phyloP scores from a whole-genome alignment of 2,113 vertebrate genomes.

The Suncus etruscus region DNA sequence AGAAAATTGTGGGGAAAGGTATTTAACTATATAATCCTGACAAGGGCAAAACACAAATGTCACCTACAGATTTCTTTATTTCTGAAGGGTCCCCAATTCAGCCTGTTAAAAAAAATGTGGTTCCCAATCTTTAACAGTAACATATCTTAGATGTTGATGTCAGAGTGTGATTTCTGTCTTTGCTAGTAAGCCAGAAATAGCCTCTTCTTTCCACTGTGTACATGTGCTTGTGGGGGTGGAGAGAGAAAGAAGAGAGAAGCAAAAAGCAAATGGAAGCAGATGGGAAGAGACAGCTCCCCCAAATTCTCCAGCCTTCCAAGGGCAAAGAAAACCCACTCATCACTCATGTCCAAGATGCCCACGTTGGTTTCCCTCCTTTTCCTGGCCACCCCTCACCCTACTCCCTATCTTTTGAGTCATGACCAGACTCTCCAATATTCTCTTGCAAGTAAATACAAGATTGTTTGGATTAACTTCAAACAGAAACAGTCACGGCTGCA shows the following conservation, averaged over 20 bases:
- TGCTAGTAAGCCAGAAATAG: slow-evolving; percentile 70
- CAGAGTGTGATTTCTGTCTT: slow-evolving; percentile 70
- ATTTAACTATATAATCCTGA: slow-evolving; percentile 49
- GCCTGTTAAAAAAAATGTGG: slow-evolving; percentile 11
- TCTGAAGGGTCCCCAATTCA: slow-evolving; percentile 16
- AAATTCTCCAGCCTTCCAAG: neutral
- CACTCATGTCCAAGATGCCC: neutral
- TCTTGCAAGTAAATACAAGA: neutral
- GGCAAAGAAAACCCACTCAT: neutral
- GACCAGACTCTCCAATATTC: slow-evolving; percentile 23
- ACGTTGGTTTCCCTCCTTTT: neutral
- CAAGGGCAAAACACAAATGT: slow-evolving; percentile 9
- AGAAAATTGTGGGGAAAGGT: neutral
- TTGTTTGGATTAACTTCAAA: slow-evolving; percentile 44
- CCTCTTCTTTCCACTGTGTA: slow-evolving; percentile 35
- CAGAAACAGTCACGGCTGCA: neutral
- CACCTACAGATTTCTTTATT: neutral
- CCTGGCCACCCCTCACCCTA: neutral
- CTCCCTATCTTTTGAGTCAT: slow-evolving; percentile 11
- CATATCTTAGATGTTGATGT: slow-evolving; percentile 24
- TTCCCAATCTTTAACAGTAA: neutral
- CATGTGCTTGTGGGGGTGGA: slow-evolving; percentile 61
- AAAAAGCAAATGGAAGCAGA: slow-evolving; percentile 58
- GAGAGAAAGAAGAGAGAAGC: slow-evolving; percentile 37
- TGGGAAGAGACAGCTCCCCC: neutral